Evolutionary conservation across 2,113 vertebrate species (phyloP).

Genomic region (Boulengeromyrus knoepffleri): DNA sequence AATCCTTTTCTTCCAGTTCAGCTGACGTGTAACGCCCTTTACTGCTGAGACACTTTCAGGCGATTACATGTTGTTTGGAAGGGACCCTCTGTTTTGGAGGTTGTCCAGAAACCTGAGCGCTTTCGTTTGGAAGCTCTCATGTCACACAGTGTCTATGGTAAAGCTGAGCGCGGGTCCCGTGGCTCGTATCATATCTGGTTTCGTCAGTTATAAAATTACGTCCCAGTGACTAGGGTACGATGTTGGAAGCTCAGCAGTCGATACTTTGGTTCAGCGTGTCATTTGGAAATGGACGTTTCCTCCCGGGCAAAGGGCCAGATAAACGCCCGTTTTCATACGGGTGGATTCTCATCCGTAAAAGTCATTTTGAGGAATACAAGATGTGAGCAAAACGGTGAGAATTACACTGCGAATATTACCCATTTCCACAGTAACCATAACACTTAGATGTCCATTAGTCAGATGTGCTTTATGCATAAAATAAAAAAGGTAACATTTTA

Average conservation of each 20-base stretch:
- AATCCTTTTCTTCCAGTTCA: not conserved
- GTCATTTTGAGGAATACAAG: not conserved
- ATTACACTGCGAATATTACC: not conserved
- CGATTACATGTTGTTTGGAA: not conserved
- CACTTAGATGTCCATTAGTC: not conserved
- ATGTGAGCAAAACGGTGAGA: not conserved
- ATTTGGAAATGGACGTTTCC: slow-evolving; percentile 13
- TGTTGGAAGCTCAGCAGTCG: not conserved
- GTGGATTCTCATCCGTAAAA: not conserved
- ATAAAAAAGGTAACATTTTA: not conserved
- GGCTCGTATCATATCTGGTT: not conserved
- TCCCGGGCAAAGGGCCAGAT: slow-evolving; percentile 5
- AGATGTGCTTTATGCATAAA: not conserved
- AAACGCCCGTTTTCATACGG: slow-evolving; percentile 4
- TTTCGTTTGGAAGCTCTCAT: not conserved
- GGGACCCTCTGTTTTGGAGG: not conserved
- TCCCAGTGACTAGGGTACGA: not conserved
- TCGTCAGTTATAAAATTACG: not conserved
- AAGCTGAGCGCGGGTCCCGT: not conserved
- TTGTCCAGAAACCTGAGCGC: not conserved
- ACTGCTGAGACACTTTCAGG: not conserved
- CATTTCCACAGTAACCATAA: not conserved
- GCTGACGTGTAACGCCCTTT: not conserved
- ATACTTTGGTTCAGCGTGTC: slow-evolving; percentile 4
- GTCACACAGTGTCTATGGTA: not conserved